These are phyloP conservation scores for Babyrousa celebensis DNA, from an alignment of 2,797 vertebrate genomes.

Conservation along the genomic window DNA sequence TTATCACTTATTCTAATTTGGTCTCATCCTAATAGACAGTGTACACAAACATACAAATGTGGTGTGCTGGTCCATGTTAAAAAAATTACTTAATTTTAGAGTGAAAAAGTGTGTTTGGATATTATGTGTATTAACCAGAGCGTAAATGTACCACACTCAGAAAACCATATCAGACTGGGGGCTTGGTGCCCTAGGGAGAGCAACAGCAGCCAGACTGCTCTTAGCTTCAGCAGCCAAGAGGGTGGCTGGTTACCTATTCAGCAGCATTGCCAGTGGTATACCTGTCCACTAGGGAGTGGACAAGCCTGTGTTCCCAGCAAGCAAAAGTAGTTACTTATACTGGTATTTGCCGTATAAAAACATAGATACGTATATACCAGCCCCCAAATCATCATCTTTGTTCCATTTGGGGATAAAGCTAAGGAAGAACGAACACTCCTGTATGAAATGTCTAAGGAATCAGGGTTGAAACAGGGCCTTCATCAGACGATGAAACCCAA, in stretches of 20 bases:
- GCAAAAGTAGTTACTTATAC: constrained; percentile 22
- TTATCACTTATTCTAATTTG: constrained; percentile 56
- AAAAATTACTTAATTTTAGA: constrained; percentile 5
- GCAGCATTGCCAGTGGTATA: background rate
- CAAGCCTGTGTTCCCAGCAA: background rate
- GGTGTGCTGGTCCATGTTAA: background rate
- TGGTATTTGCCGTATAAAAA: constrained; percentile 47
- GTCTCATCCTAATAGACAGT: background rate
- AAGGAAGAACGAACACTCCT: background rate
- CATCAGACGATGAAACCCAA: background rate
- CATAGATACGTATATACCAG: background rate
- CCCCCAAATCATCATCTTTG: background rate
- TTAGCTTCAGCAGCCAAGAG: background rate
- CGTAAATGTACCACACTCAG: background rate
- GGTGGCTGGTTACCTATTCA: background rate
- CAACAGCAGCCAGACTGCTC: background rate
- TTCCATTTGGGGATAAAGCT: background rate
- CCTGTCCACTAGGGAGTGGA: background rate
- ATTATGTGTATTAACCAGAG: background rate
- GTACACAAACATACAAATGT: background rate
- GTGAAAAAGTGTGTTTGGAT: background rate
- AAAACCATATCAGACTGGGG: too few species aligned
- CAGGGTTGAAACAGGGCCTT: background rate
- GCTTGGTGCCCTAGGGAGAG: background rate
- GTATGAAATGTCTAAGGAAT: constrained; percentile 14